phyloP scores from a whole-genome alignment of 35 echinoderm and acorn worm genomes.

The Chiridota heheva region DNA sequence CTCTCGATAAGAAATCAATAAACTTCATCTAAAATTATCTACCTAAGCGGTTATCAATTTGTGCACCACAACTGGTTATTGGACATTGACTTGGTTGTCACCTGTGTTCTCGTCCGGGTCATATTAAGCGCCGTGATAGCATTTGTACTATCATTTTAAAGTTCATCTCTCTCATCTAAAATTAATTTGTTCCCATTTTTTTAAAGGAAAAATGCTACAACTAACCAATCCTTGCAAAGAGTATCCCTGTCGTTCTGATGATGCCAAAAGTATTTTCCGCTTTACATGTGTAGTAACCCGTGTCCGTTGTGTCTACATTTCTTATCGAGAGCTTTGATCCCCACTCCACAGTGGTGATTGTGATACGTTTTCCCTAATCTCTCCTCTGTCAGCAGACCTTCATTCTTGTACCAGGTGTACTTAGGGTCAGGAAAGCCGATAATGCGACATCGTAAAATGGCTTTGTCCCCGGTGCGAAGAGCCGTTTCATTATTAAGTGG shows the following conservation, averaged over 20 bases:
- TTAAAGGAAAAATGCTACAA: background rate
- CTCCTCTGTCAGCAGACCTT: constrained; percentile 59
- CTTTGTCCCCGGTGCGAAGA: constrained; percentile 71
- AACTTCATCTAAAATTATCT: too few species aligned
- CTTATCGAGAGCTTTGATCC: constrained; percentile 81
- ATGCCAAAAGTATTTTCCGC: constrained; percentile 65
- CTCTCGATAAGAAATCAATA: too few species aligned
- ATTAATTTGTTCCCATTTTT: too few species aligned
- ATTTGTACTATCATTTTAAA: too few species aligned
- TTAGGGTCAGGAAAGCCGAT: constrained; percentile 59
- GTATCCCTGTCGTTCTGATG: constrained; percentile 67
- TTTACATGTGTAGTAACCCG: constrained; percentile 81
- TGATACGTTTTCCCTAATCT: constrained; percentile 53
- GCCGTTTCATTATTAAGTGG: constrained; percentile 74
- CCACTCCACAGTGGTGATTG: constrained; percentile 74
- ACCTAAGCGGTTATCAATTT: too few species aligned
- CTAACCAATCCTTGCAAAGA: constrained; percentile 82
- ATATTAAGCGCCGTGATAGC: too few species aligned
- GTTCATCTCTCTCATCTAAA: too few species aligned
- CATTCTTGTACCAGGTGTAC: constrained; percentile 94
- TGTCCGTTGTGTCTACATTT: constrained; percentile 86
- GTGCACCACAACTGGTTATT: too few species aligned
- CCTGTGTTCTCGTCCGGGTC: too few species aligned
- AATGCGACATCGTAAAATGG: constrained; percentile 74
- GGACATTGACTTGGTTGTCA: too few species aligned